Evolutionary conservation across 2,888 invertebrate genomes (phyloP).

Genomic region (Oscheius sp.): DNA sequence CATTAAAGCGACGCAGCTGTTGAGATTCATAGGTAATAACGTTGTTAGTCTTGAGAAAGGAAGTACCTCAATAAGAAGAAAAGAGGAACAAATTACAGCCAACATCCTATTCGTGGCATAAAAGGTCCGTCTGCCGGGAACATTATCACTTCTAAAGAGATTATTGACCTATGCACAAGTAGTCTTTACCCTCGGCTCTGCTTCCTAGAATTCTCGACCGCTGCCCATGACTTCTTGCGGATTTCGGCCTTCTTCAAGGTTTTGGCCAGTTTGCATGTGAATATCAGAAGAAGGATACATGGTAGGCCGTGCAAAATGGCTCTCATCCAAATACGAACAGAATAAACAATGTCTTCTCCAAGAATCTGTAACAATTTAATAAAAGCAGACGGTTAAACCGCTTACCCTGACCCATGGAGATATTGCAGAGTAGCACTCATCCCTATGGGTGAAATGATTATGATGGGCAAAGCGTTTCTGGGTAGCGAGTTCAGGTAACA

Average conservation of each 20-base stretch:
- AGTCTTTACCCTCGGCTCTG: conserved; percentile 13
- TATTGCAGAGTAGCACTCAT: conserved; percentile 25
- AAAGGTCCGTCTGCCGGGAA: conserved; percentile 50
- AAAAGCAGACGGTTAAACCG: not conserved
- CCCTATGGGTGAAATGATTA: not conserved
- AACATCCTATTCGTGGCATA: conserved; percentile 68
- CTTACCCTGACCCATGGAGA: conserved; percentile 18
- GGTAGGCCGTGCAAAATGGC: conserved; percentile 89
- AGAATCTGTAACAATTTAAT: conserved; percentile 23
- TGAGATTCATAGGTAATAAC: conserved; percentile 12
- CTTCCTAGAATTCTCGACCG: not conserved
- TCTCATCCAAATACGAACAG: conserved; percentile 77
- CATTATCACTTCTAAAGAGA: not conserved
- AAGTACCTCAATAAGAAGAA: conserved; percentile 62
- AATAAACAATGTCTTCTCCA: conserved; percentile 52
- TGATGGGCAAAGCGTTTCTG: conserved; percentile 33
- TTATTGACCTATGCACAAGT: not conserved
- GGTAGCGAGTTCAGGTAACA: conserved; percentile 54
- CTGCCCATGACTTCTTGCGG: conserved; percentile 72
- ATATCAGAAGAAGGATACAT: conserved; percentile 85
- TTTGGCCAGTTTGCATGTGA: conserved; percentile 87
- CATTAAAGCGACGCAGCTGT: conserved; percentile 23
- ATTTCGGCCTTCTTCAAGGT: conserved; percentile 87
- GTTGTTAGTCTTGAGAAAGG: conserved; percentile 3
- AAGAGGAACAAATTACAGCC: conserved; percentile 60